Percentiles rank a stretch among this genome's conserved stretches.
Conservation (phyloP, 2,797 vertebrate species). For the Danio jaintianensis region DNA sequence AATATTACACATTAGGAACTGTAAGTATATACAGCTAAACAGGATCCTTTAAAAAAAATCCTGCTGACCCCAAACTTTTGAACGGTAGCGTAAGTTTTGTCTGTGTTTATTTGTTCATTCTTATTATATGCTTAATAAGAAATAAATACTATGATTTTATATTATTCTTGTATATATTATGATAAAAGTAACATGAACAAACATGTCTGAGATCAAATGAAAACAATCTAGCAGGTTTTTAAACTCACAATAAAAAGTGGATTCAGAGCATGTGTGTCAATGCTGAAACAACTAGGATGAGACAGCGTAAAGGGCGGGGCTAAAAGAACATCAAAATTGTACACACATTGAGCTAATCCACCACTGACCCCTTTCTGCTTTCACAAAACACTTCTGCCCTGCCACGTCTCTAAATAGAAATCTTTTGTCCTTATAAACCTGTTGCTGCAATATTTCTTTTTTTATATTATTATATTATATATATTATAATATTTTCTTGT, state of each 20-base stretch:
- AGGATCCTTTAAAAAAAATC: not conserved
- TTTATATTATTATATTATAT: too few species aligned
- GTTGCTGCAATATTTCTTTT: not conserved
- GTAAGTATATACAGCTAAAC: too few species aligned
- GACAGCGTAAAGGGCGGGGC: not conserved
- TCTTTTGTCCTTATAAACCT: not conserved
- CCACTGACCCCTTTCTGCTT: constrained; percentile 19
- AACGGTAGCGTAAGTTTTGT: not conserved
- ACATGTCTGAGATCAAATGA: not conserved
- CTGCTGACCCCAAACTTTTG: not conserved
- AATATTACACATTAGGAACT: too few species aligned
- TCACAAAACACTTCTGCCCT: not conserved
- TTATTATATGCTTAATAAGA: too few species aligned
- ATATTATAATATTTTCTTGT: too few species aligned
- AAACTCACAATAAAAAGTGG: not conserved
- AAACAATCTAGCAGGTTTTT: not conserved
- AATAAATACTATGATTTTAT: not conserved
- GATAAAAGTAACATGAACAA: not conserved
- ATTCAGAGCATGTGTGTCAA: constrained; percentile 1
- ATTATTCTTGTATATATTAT: not conserved
- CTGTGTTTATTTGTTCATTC: not conserved
- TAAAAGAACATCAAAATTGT: constrained; percentile 7
- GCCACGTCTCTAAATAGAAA: not conserved
- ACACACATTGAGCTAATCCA: constrained; percentile 15
- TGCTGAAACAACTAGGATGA: constrained; percentile 18